Evolutionary conservation across 2,888 invertebrate species (phyloP).

Genomic region (Imbricaverruca yamaguchii): DNA sequence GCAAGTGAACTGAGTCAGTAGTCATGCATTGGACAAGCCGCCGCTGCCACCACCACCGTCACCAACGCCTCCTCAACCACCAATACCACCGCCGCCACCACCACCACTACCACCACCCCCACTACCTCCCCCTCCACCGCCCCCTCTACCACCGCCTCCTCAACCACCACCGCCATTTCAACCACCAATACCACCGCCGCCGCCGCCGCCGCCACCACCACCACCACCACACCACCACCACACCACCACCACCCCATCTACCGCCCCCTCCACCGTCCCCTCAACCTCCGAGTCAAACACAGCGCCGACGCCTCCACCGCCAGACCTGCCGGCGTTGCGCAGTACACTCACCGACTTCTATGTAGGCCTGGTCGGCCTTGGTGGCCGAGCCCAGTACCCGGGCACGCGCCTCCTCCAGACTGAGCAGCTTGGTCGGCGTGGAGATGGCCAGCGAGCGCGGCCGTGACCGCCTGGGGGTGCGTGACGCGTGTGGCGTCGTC

Average conservation of each 20-base stretch:
- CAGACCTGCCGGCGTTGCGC: too few relatives aligned
- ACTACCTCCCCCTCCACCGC: too few relatives aligned
- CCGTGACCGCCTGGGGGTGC: conserved; percentile 47
- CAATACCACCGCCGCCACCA: neutral
- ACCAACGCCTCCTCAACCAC: neutral
- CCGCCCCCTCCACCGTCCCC: too few relatives aligned
- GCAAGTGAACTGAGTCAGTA: too few relatives aligned
- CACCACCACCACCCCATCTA: neutral
- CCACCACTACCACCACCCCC: neutral
- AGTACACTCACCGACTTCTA: conserved; percentile 51
- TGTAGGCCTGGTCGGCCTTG: conserved; percentile 56
- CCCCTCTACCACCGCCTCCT: too few relatives aligned
- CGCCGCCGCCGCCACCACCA: neutral
- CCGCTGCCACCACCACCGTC: neutral
- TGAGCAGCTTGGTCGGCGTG: conserved; percentile 80
- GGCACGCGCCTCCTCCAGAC: conserved; percentile 75
- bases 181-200: neutral
- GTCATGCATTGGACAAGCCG: too few relatives aligned
- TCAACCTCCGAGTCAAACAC: too few relatives aligned
- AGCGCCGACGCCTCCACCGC: too few relatives aligned
- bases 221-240: neutral
- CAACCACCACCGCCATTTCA: neutral
- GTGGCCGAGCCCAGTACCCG: conserved; percentile 51
- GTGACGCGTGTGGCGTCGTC: conserved; percentile 34
- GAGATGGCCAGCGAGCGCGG: conserved; percentile 88